Percentiles rank a stretch among this genome's conserved stretches.
Evolutionary conservation across 2,113 vertebrate species (phyloP).

Genomic region (Cyphomyrus plagiostoma): DNA sequence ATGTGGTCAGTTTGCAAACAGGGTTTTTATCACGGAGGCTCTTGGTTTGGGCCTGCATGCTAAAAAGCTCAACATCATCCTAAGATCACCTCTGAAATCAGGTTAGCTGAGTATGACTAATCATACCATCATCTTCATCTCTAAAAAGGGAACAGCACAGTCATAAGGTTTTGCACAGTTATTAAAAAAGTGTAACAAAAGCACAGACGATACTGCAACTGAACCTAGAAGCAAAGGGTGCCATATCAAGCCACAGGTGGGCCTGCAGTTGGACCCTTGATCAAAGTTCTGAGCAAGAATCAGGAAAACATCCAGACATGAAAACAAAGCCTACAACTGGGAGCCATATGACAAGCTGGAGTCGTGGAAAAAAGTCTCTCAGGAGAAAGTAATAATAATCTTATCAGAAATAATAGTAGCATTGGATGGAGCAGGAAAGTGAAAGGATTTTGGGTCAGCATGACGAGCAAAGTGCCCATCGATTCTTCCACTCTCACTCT

Average conservation of each 20-base stretch:
- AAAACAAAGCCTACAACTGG: not conserved
- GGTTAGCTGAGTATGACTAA: not conserved
- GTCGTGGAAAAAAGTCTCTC: not conserved
- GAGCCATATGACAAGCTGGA: not conserved
- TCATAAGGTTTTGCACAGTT: not conserved
- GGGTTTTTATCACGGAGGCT: not conserved
- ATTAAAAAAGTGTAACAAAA: not conserved
- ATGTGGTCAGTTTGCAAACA: not conserved
- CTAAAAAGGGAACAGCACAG: not conserved
- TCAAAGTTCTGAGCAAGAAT: not conserved
- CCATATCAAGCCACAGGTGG: not conserved
- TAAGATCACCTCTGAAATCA: not conserved
- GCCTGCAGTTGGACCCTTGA: not conserved
- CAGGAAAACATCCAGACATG: not conserved
- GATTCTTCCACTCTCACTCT: not conserved
- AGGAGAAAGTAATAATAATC: not conserved
- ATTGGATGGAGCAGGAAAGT: not conserved
- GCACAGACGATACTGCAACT: not conserved
- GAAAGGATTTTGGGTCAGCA: conserved; percentile 41
- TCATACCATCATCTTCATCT: not conserved
- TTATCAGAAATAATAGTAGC: not conserved
- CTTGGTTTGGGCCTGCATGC: not conserved
- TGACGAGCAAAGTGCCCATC: conserved; percentile 10
- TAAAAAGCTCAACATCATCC: not conserved
- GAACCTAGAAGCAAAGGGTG: not conserved